Percentiles rank a stretch among this genome's conserved stretches.
phyloP scores from a whole-genome alignment of 2,888 invertebrate species.

The Chymomyza caudatula region DNA sequence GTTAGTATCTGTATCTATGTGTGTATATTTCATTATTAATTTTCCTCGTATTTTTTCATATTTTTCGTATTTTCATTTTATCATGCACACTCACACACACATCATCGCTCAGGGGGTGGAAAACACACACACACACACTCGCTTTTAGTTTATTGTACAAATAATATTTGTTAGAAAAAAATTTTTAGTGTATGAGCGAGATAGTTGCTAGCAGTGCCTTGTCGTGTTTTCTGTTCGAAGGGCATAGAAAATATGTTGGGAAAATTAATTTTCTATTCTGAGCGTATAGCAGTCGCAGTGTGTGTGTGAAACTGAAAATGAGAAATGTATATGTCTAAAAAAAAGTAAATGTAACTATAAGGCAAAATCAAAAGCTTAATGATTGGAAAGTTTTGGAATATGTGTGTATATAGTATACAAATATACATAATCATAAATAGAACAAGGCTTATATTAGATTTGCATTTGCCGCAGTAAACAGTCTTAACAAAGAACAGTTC shows the following conservation, averaged over 20 bases:
- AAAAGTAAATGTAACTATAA: too few species aligned
- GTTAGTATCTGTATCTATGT: slow-evolving; percentile 27
- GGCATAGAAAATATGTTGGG: slow-evolving; percentile 24
- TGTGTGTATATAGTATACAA: not conserved
- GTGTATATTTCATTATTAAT: slow-evolving; percentile 70
- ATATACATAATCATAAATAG: too few species aligned
- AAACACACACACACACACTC: slow-evolving; percentile 37
- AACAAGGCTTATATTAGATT: too few species aligned
- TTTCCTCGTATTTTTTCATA: slow-evolving; percentile 68
- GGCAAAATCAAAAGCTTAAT: slow-evolving; percentile 38
- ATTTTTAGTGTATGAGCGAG: slow-evolving; percentile 50
- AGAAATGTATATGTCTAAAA: slow-evolving; percentile 15
- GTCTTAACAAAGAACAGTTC: too few species aligned
- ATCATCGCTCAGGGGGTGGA: slow-evolving; percentile 51
- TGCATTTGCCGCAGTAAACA: too few species aligned
- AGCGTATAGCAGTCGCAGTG: slow-evolving; percentile 29
- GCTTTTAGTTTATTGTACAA: slow-evolving; percentile 60
- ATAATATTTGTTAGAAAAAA: slow-evolving; percentile 65
- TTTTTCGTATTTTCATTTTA: slow-evolving; percentile 72
- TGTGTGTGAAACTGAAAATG: slow-evolving; percentile 48
- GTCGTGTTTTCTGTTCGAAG: slow-evolving; percentile 7
- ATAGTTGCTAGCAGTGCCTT: slow-evolving; percentile 47
- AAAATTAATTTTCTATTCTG: slow-evolving; percentile 64
- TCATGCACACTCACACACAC: slow-evolving; percentile 41
- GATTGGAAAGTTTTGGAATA: not conserved